Percentiles rank a stretch among this genome's conserved stretches.
Conservation (phyloP, 2,113 vertebrate species). For the Semicossyphus pulcher region DNA sequence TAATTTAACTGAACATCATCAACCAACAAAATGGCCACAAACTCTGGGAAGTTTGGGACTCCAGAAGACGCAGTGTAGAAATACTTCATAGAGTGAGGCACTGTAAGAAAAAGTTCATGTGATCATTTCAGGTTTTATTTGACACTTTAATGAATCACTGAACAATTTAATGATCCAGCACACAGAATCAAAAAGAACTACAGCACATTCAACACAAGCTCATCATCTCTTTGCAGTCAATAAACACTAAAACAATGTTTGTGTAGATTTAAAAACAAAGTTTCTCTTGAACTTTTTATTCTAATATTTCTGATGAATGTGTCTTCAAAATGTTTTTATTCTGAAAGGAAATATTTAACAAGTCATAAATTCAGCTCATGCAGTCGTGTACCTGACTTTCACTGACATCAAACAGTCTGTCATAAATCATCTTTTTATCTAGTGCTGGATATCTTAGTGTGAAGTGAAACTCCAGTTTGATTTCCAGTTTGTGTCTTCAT, state of each 20-base stretch:
- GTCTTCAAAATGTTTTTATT: not conserved
- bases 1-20: not conserved
- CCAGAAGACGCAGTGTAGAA: slow-evolving; percentile 23
- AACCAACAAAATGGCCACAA: slow-evolving; percentile 32
- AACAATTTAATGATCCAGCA: not conserved
- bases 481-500: no score
- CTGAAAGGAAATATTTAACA: not conserved
- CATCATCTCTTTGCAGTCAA: not conserved
- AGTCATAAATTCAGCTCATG: not conserved
- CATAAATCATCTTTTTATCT: no score
- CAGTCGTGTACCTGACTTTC: not conserved
- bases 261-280: no score
- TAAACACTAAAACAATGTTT: no score
- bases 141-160: not conserved
- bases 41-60: slow-evolving; percentile 59
- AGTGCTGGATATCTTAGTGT: no score
- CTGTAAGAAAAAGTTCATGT: slow-evolving; percentile 2
- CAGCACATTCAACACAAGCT: not conserved
- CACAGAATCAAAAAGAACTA: not conserved
- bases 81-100: slow-evolving; percentile 47
- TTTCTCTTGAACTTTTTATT: no score
- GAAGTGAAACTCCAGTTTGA: no score
- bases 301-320: not conserved
- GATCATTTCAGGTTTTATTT: not conserved
- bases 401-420: no score